phyloP scores from a whole-genome alignment of 2,888 invertebrate species.

The Aspidiotus rigidus region DNA sequence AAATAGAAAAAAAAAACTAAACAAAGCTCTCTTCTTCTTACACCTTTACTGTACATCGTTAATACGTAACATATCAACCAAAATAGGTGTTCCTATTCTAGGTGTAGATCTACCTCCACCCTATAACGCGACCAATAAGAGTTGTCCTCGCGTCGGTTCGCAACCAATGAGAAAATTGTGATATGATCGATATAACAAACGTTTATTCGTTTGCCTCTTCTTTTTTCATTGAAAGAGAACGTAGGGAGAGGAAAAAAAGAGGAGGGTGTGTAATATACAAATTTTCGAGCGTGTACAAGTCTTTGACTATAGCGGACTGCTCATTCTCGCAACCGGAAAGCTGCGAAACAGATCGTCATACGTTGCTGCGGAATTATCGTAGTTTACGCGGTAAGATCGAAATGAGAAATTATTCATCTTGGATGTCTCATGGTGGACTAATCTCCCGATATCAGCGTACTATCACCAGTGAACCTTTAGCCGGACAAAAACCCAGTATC shows the following conservation, averaged over 20 bases:
- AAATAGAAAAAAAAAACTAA: constrained; percentile 15
- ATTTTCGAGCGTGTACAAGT: constrained; percentile 25
- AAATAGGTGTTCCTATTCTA: constrained; percentile 30
- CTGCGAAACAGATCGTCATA: constrained; percentile 7
- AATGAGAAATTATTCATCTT: no score
- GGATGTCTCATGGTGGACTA: no score
- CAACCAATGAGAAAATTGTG: constrained; percentile 29
- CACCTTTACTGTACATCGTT: constrained; percentile 30
- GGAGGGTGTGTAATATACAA: constrained; percentile 16
- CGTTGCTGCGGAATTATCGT: not conserved
- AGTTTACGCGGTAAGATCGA: not conserved
- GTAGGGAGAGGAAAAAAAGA: not conserved
- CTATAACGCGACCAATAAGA: constrained; percentile 24
- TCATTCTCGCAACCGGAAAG: constrained; percentile 13
- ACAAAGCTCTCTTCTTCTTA: constrained; percentile 21
- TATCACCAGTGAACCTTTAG: no score
- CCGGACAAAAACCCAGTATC: no score
- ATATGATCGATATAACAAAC: constrained; percentile 33
- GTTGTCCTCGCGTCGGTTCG: constrained; percentile 24
- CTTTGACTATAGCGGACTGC: constrained; percentile 13
- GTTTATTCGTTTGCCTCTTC: constrained; percentile 25
- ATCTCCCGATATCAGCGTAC: no score
- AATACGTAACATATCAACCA: constrained; percentile 30
- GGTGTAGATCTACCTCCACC: constrained; percentile 22
- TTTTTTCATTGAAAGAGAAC: no score